Evolutionary conservation across 2,113 vertebrate genomes (phyloP).

Genomic region (Morone saxatilis): DNA sequence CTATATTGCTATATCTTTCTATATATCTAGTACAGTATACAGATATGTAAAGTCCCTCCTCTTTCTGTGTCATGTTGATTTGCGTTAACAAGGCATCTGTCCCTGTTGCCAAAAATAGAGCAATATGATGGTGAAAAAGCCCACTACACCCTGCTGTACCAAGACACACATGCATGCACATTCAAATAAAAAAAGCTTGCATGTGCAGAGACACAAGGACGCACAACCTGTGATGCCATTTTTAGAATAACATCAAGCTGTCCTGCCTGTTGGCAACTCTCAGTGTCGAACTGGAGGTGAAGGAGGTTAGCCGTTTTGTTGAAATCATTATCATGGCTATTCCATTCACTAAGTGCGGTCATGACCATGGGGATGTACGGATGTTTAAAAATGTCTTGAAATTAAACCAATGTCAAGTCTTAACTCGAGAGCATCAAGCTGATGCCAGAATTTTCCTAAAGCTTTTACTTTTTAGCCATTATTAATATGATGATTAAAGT

Average conservation of each 20-base stretch:
- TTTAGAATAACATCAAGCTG: conserved; percentile 73
- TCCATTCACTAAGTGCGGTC: conserved; percentile 39
- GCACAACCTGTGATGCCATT: conserved; percentile 62
- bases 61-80: conserved; percentile 63
- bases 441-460: conserved; percentile 16
- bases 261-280: conserved; percentile 55
- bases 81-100: conserved; percentile 79
- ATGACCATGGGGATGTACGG: conserved; percentile 9
- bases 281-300: conserved; percentile 47
- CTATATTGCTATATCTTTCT: not conserved
- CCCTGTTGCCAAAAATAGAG: conserved; percentile 64
- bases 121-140: conserved; percentile 18
- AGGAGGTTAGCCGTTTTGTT: conserved; percentile 56
- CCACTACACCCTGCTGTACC: conserved; percentile 26
- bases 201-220: conserved; percentile 52
- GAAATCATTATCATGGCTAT: conserved; percentile 54
- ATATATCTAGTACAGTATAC: not conserved
- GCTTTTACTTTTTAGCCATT: conserved; percentile 20
- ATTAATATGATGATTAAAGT: conserved; percentile 34
- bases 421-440: conserved; percentile 11
- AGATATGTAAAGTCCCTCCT: conserved; percentile 31
- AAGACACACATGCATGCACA: conserved; percentile 27
- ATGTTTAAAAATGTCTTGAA: conserved; percentile 46
- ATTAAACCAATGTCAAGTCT: conserved; percentile 23
- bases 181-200: conserved; percentile 25